Conservation (phyloP, 2,797 vertebrate species). For the Sebastes elongatus region DNA sequence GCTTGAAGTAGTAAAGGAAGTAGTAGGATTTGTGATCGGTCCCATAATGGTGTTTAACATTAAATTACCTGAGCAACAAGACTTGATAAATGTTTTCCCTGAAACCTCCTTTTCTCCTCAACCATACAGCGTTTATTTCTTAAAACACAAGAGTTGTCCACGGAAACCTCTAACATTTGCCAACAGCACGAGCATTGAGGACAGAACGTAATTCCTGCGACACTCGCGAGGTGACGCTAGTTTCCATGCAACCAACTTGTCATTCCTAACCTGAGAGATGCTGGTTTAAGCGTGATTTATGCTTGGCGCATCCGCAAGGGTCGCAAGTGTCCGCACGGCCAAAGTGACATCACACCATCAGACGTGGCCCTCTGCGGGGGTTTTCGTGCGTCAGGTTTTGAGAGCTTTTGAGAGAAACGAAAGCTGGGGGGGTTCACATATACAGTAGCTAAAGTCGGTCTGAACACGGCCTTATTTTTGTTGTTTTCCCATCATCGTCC, state of each 20-base stretch:
- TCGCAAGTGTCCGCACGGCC: no score
- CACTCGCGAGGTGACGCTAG: background rate
- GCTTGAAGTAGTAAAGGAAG: background rate
- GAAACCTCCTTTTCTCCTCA: background rate
- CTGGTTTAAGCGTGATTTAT: background rate
- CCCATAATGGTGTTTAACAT: background rate
- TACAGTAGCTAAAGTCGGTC: background rate
- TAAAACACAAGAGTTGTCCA: background rate
- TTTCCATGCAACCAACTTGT: background rate
- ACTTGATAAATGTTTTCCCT: rapidly evolving
- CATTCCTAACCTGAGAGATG: background rate
- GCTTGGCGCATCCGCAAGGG: no score
- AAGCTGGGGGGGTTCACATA: background rate
- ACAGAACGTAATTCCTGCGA: background rate
- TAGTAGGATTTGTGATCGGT: background rate
- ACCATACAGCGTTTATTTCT: background rate
- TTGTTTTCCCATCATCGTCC: background rate
- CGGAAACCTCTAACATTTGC: background rate
- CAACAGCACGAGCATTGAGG: background rate
- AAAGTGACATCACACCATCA: no score
- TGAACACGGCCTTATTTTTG: background rate
- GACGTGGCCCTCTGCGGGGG: no score
- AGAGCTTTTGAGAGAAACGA: no score
- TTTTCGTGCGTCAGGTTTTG: no score
- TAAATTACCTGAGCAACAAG: background rate